Percentiles rank a stretch among this genome's conserved stretches.
phyloP scores from a whole-genome alignment of 2,888 invertebrate species.

The Trichopoda pennipes region DNA sequence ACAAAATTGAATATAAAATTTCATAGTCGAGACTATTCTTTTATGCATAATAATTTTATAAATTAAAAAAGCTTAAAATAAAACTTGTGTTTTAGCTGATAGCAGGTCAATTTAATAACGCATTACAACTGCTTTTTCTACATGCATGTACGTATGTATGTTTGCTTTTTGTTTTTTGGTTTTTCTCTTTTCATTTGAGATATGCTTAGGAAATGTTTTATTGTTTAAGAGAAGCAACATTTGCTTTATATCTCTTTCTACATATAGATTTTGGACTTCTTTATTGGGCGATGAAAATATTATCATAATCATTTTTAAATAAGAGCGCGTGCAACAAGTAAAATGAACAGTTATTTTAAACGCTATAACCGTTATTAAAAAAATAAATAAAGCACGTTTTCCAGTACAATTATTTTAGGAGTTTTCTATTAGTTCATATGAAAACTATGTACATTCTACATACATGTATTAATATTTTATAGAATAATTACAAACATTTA shows the following conservation, averaged over 20 bases:
- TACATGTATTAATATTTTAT: too few relatives aligned
- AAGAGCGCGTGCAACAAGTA: too few relatives aligned
- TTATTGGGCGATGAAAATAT: neutral
- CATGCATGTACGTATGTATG: too few relatives aligned
- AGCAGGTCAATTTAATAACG: slow-evolving; percentile 54
- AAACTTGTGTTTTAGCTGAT: slow-evolving; percentile 41
- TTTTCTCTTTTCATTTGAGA: slow-evolving; percentile 6
- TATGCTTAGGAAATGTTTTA: slow-evolving; percentile 9
- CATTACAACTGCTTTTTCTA: neutral
- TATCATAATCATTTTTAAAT: neutral
- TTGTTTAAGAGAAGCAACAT: slow-evolving; percentile 30
- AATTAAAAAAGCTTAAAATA: slow-evolving; percentile 13
- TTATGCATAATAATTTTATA: slow-evolving; percentile 11
- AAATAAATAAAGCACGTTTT: too few relatives aligned
- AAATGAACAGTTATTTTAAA: too few relatives aligned
- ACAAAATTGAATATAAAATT: slow-evolving; percentile 4
- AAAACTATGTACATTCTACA: too few relatives aligned
- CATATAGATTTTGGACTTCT: neutral
- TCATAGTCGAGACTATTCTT: neutral
- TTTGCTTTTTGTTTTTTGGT: neutral
- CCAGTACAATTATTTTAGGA: too few relatives aligned
- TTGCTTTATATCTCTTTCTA: neutral
- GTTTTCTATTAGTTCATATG: too few relatives aligned
- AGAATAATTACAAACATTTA: too few relatives aligned
- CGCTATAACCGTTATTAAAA: too few relatives aligned